These are phyloP conservation scores for Pangasianodon hypophthalmus DNA, from an alignment of 2,113 vertebrate species.

Conservation along the genomic window DNA sequence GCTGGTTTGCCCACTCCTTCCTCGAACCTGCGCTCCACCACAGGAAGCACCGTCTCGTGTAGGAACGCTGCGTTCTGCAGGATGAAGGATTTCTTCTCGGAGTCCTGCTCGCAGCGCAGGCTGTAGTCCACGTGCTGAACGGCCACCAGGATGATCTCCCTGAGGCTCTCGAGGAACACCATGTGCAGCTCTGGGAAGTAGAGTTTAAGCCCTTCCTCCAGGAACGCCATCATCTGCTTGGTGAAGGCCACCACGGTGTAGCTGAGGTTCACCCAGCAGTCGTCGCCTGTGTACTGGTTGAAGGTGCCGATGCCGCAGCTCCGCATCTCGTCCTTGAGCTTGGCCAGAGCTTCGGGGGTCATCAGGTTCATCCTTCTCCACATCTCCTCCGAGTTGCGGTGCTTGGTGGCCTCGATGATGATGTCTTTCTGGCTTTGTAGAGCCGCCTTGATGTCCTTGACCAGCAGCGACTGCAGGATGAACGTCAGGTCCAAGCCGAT, in stretches of 20 bases:
- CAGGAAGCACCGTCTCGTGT: slow-evolving; percentile 93
- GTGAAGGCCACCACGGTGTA: slow-evolving; percentile 97
- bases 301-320: slow-evolving; percentile 84
- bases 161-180: slow-evolving; percentile 93
- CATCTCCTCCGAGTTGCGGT: slow-evolving; percentile 98
- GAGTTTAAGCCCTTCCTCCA: slow-evolving; percentile 94
- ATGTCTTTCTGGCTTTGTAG: slow-evolving; percentile 95
- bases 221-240: slow-evolving; percentile 96
- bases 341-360: slow-evolving; percentile 91
- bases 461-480: slow-evolving; percentile 89
- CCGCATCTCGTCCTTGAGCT: slow-evolving; percentile 94
- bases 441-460: slow-evolving; percentile 90
- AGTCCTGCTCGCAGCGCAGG: slow-evolving; percentile 94
- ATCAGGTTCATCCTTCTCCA: slow-evolving; percentile 98
- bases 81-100: slow-evolving; percentile 92
- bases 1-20: slow-evolving; percentile 94
- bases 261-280: slow-evolving; percentile 99
- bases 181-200: slow-evolving; percentile 97
- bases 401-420: slow-evolving; percentile 96
- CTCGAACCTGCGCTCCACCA: slow-evolving; percentile 93
- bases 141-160: slow-evolving; percentile 93
- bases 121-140: slow-evolving; percentile 98
- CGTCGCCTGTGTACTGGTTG: slow-evolving; percentile 91
- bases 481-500: slow-evolving; percentile 97
- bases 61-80: slow-evolving; percentile 91